A percentile compares a stretch with the other conserved stretches of the same genome.
These are phyloP conservation scores for Polydrusus cervinus DNA, from an alignment of 2,888 invertebrate species.

Conservation along the genomic window DNA sequence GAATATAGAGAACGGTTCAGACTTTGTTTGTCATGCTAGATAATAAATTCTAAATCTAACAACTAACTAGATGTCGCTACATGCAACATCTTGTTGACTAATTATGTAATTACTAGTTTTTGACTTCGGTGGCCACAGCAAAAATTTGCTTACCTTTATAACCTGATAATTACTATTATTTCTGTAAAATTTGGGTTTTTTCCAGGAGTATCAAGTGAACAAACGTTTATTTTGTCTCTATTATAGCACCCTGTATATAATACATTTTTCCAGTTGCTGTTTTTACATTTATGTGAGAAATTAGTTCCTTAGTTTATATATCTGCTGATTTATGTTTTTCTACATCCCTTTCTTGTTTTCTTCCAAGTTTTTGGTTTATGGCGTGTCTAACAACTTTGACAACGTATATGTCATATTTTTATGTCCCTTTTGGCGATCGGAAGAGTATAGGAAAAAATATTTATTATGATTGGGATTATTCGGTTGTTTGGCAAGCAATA, in stretches of 20 bases:
- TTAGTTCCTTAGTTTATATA: conserved; percentile 29
- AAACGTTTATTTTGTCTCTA: neutral
- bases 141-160: too few species aligned
- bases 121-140: too few species aligned
- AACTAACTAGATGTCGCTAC: too few species aligned
- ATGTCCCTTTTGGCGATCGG: conserved; percentile 15
- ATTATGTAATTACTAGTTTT: too few species aligned
- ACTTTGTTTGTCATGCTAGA: too few species aligned
- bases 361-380: conserved; percentile 25
- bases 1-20: too few species aligned
- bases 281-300: conserved; percentile 30
- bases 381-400: conserved; percentile 22
- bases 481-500: conserved; percentile 28
- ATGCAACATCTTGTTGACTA: too few species aligned
- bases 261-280: conserved; percentile 14
- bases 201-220: too few species aligned
- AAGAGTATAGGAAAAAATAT: conserved; percentile 7
- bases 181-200: too few species aligned
- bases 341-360: conserved; percentile 29
- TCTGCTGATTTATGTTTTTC: conserved; percentile 28
- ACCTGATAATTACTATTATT: too few species aligned
- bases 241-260: neutral
- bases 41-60: too few species aligned
- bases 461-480: conserved; percentile 31
- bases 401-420: conserved; percentile 28